Evolutionary conservation across 2,888 invertebrate species (phyloP).

Genomic region (Tinea pellionella): DNA sequence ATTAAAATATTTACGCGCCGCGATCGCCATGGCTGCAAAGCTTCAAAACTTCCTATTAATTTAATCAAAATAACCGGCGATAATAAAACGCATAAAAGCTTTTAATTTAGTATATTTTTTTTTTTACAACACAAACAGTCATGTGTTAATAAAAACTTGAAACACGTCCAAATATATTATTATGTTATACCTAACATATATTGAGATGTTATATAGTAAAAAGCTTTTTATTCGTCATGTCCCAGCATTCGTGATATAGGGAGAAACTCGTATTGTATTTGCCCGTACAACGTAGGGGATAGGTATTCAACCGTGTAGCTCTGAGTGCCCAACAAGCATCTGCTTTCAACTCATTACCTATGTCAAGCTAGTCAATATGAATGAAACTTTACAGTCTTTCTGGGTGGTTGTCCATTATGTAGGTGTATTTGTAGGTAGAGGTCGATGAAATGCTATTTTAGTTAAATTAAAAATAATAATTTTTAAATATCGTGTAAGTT

Average conservation of each 20-base stretch:
- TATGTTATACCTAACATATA: not conserved
- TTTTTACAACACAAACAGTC: too few relatives aligned
- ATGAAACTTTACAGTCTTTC: not conserved
- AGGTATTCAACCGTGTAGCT: constrained; percentile 9
- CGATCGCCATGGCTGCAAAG: too few relatives aligned
- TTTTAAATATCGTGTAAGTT: too few relatives aligned
- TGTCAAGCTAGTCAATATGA: constrained; percentile 6
- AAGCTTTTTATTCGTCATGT: not conserved
- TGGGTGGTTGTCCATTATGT: not conserved
- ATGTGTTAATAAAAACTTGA: too few relatives aligned
- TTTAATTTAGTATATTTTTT: too few relatives aligned
- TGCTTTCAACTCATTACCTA: constrained; percentile 21
- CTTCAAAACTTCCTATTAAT: too few relatives aligned
- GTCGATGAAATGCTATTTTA: not conserved
- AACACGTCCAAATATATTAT: not conserved
- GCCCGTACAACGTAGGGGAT: constrained; percentile 1
- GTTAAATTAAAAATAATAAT: not conserved
- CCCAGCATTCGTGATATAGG: constrained; percentile 3
- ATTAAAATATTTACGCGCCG: too few relatives aligned
- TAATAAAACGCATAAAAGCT: too few relatives aligned
- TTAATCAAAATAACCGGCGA: too few relatives aligned
- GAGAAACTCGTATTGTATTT: constrained; percentile 6
- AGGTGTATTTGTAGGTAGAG: not conserved
- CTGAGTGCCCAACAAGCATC: constrained; percentile 20
- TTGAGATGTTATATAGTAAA: not conserved